phyloP scores from a whole-genome alignment of 2,888 invertebrate species.

The Abrostola triplasia region DNA sequence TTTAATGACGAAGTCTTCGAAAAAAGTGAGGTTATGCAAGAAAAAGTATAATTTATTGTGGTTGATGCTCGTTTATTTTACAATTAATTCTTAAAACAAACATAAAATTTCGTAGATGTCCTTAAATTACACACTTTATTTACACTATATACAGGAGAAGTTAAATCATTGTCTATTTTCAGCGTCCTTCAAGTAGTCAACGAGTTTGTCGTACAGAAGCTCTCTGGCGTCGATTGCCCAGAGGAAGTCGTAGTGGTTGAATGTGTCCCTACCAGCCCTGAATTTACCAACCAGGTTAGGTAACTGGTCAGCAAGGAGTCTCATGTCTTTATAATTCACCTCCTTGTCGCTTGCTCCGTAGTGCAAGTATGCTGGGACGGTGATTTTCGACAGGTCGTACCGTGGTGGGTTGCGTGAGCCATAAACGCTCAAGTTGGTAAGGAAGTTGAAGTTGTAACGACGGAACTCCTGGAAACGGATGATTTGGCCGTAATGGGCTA shows the following conservation, averaged over 20 bases:
- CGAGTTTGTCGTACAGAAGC: conserved; percentile 57
- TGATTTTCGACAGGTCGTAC: conserved; percentile 63
- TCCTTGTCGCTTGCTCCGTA: conserved; percentile 61
- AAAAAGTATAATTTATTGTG: too few species aligned
- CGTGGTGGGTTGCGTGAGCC: conserved; percentile 63
- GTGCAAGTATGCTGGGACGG: conserved; percentile 62
- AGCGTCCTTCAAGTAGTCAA: conserved; percentile 58
- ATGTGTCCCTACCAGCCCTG: conserved; percentile 51
- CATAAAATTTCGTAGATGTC: conserved; percentile 8
- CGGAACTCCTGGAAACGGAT: conserved; percentile 64
- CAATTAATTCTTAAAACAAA: conserved; percentile 19
- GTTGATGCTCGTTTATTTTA: neutral
- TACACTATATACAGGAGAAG: conserved; percentile 26
- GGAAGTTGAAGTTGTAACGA: conserved; percentile 60
- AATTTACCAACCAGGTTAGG: conserved; percentile 55
- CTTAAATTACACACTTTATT: conserved; percentile 29
- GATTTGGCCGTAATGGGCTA: conserved; percentile 70
- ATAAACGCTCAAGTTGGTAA: conserved; percentile 63
- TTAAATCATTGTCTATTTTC: conserved; percentile 46
- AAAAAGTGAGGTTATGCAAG: too few species aligned
- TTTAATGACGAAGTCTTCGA: too few species aligned
- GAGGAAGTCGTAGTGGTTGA: conserved; percentile 71
- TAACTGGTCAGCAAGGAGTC: conserved; percentile 50
- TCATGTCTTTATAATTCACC: conserved; percentile 61
- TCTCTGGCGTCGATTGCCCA: conserved; percentile 63